Percentiles rank a stretch among this genome's conserved stretches.
These are phyloP conservation scores for Porites australiensis DNA, from an alignment of 64 coral and sea anemone genomes.

Conservation along the genomic window DNA sequence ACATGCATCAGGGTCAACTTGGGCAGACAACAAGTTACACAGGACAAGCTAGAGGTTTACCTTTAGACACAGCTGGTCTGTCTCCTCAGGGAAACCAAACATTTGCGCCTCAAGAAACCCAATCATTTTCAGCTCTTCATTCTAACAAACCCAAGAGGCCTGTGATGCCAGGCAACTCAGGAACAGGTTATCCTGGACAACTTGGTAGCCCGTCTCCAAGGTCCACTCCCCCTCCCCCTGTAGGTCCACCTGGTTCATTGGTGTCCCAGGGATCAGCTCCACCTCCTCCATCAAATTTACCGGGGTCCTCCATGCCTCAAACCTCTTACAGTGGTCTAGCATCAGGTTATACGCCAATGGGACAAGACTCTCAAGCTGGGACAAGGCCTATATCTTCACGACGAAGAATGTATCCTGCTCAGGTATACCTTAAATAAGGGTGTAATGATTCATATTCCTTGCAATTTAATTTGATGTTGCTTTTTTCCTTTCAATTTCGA, in stretches of 20 bases:
- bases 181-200: constrained; percentile 42
- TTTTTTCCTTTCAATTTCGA: no score
- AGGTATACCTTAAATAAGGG: constrained; percentile 26
- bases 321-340: background rate
- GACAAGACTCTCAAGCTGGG: constrained; percentile 45
- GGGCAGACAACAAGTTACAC: constrained; percentile 5
- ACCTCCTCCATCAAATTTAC: constrained; percentile 28
- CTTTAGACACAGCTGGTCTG: constrained; percentile 18
- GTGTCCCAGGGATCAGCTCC: background rate
- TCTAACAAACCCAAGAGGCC: constrained; percentile 71
- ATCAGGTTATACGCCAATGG: constrained; percentile 20
- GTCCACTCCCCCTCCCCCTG: constrained; percentile 43
- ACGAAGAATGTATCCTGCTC: constrained; percentile 66
- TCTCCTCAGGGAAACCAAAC: background rate
- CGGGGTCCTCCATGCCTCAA: constrained; percentile 31
- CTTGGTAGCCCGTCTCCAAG: constrained; percentile 25
- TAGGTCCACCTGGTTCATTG: constrained; percentile 12
- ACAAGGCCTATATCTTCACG: constrained; percentile 31
- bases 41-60: background rate
- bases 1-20: background rate
- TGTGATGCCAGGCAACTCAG: constrained; percentile 22
- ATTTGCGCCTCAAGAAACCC: constrained; percentile 15
- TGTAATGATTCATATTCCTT: no score
- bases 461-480: no score
- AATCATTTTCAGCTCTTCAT: constrained; percentile 60